Evolutionary conservation across 2,113 vertebrate species (phyloP).

Genomic region (Rhea americana): DNA sequence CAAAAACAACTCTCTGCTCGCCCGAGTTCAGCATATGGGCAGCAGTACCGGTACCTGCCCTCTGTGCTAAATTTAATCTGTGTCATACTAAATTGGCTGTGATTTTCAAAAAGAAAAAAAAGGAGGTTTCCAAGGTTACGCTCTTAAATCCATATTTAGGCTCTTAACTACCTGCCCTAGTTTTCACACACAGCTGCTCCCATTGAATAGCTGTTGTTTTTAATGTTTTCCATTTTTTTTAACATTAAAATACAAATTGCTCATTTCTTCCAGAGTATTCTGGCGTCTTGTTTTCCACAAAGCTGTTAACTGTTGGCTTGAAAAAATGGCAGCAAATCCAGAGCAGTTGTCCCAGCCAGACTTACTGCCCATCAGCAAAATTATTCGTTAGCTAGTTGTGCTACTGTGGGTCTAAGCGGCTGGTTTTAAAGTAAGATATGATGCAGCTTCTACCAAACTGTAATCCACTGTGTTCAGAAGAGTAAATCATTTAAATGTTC

Average conservation of each 20-base stretch:
- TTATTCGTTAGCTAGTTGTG: not conserved
- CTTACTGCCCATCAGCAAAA: constrained; percentile 29
- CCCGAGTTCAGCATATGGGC: constrained; percentile 7
- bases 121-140: constrained; percentile 7
- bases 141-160: constrained; percentile 51
- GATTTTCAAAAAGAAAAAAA: not conserved
- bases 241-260: constrained; percentile 18
- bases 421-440: not conserved
- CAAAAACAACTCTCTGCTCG: not conserved
- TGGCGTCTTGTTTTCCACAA: not conserved
- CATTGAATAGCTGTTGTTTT: not conserved
- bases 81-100: not conserved
- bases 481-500: constrained; percentile 26
- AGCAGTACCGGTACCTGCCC: constrained; percentile 30
- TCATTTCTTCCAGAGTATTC: not conserved
- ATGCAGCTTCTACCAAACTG: constrained; percentile 3
- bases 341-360: constrained; percentile 6
- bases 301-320: constrained; percentile 29
- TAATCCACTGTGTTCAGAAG: constrained; percentile 24
- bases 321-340: not conserved
- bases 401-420: not conserved
- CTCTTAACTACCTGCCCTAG: constrained; percentile 3
- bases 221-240: constrained; percentile 25
- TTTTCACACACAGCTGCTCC: constrained; percentile 25
- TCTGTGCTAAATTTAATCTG: constrained; percentile 38